Conservation (phyloP, 2,797 vertebrate species). For the Lateolabrax maculatus region DNA sequence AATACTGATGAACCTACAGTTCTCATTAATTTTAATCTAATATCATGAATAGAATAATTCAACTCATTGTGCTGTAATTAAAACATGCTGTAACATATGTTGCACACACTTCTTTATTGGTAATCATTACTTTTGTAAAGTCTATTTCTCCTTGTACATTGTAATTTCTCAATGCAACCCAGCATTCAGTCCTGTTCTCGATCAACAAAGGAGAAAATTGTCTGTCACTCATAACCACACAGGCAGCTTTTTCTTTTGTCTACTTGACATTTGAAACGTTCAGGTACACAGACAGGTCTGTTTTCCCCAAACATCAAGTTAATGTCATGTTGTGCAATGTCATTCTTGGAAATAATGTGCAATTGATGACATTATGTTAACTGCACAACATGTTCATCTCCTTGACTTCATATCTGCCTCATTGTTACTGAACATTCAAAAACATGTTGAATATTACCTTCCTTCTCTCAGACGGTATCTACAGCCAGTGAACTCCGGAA, state of each 20-base stretch:
- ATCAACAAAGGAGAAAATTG: slow-evolving; percentile 29
- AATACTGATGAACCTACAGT: background rate
- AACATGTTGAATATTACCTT: background rate
- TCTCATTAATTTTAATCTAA: background rate
- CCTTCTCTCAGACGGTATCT: slow-evolving; percentile 91
- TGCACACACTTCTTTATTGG: slow-evolving; percentile 11
- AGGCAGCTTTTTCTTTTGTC: background rate
- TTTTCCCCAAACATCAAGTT: slow-evolving; percentile 39
- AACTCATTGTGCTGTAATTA: background rate
- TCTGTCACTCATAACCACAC: slow-evolving; percentile 11
- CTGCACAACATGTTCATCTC: background rate
- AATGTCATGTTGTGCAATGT: slow-evolving; percentile 48
- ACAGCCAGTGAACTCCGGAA: slow-evolving; percentile 97
- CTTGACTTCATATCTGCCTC: background rate
- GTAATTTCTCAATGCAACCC: background rate
- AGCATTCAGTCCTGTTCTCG: background rate
- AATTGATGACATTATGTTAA: background rate
- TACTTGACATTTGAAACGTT: slow-evolving; percentile 59
- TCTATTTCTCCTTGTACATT: slow-evolving; percentile 4
- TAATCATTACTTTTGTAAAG: background rate
- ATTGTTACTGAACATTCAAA: background rate
- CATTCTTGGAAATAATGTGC: slow-evolving; percentile 16
- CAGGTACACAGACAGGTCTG: slow-evolving; percentile 7
- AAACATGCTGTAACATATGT: background rate
- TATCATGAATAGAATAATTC: background rate